Percentiles rank a stretch among this genome's conserved stretches.
Conservation (phyloP, 2,113 vertebrate species). For the Xyliphius kryptos region DNA sequence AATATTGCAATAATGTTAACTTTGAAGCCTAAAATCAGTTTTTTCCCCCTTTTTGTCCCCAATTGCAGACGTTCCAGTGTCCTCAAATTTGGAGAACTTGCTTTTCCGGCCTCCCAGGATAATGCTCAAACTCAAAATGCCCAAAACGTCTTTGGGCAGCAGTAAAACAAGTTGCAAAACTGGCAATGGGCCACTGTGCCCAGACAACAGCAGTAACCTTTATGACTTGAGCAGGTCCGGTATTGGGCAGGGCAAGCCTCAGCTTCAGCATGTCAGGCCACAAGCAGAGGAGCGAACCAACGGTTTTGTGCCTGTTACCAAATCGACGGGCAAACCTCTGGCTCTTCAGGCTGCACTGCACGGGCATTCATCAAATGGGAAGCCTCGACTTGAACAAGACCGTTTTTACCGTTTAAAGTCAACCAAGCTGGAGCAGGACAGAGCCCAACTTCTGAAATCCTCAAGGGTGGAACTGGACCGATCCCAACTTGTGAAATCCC, state of each 20-base stretch:
- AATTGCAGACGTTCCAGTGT: conserved; percentile 73
- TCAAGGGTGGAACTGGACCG: conserved; percentile 64
- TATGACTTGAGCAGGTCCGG: conserved; percentile 49
- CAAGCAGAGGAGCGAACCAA: conserved; percentile 74
- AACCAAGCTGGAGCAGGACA: not conserved
- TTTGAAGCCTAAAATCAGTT: too few species aligned
- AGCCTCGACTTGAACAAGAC: conserved; percentile 63
- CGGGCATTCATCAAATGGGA: conserved; percentile 76
- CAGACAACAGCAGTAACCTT: conserved; percentile 67
- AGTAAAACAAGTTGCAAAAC: conserved; percentile 69
- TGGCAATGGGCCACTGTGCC: conserved; percentile 71
- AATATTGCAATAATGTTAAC: too few species aligned
- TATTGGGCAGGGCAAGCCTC: conserved; percentile 70
- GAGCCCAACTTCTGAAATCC: not conserved
- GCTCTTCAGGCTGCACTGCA: conserved; percentile 75
- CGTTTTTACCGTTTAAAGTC: not conserved
- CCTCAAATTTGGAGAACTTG: conserved; percentile 75
- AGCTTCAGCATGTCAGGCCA: conserved; percentile 56
- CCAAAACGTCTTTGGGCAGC: conserved; percentile 74
- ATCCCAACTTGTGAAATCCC: conserved; percentile 59
- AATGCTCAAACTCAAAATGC: conserved; percentile 96
- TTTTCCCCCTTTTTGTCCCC: not conserved
- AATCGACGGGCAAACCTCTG: conserved; percentile 74
- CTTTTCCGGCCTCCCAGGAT: conserved; percentile 86
- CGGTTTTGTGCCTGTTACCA: conserved; percentile 58